Conservation (phyloP, 1,140 invertebrate species). For the Heliconius hermathena region DNA sequence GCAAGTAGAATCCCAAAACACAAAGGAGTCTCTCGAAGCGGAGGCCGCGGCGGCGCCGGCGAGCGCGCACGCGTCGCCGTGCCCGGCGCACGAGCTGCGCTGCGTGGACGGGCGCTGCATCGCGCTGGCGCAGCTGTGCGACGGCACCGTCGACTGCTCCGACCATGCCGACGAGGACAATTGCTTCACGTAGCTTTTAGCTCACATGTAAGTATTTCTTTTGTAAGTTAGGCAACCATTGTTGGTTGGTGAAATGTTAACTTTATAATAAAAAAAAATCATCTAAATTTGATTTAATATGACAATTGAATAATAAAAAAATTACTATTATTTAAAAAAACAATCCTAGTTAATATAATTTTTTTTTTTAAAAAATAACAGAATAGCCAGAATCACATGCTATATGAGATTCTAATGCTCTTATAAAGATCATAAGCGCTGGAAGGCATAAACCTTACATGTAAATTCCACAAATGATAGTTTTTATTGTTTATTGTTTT, state of each 20-base stretch:
- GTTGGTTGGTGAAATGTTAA: not conserved
- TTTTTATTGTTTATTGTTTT: too few species aligned
- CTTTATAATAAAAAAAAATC: not conserved
- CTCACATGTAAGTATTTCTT: not conserved
- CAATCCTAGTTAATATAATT: too few species aligned
- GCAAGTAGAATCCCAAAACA: conserved; percentile 38
- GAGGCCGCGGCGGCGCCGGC: conserved; percentile 39
- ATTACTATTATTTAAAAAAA: too few species aligned
- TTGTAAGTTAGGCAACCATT: not conserved
- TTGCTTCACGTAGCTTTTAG: conserved; percentile 71
- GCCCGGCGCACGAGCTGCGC: conserved; percentile 82
- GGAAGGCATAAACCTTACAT: too few species aligned
- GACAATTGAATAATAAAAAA: too few species aligned
- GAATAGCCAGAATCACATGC: too few species aligned
- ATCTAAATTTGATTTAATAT: too few species aligned
- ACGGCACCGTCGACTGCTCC: conserved; percentile 83
- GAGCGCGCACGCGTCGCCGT: conserved; percentile 78
- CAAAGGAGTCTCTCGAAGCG: conserved; percentile 41
- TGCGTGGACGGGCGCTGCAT: conserved; percentile 85
- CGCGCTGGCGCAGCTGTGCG: conserved; percentile 83
- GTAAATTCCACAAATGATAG: too few species aligned
- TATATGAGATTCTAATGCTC: too few species aligned
- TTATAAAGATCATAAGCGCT: too few species aligned
- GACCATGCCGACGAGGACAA: conserved; percentile 85
- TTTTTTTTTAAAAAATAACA: too few species aligned